Evolutionary conservation across 2,113 vertebrate genomes (phyloP), one percentile per base, ranked within the genome.

Genomic region (Pterocles orientalis): DNA sequence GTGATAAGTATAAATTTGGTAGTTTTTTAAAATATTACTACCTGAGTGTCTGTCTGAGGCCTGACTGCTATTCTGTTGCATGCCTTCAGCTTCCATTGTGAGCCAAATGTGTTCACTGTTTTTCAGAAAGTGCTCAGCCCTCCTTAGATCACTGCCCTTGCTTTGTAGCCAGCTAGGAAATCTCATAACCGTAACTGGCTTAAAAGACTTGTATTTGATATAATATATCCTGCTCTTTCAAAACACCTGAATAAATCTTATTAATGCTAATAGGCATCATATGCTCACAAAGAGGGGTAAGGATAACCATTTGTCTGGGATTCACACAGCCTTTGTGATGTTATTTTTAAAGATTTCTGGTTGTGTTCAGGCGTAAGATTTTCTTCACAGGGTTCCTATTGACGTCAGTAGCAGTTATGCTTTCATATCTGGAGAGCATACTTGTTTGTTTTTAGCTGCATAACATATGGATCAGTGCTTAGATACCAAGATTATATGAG

Each of bases 61-160:
- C 3, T 83, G 53, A 54, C 18, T 0, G 0, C 54, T 61, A 10
- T 72, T 89, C 9, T 39, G 11, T 53, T 61, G 29, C 0, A 0
- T 31, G 21, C 29, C 14, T 19, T 62, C 50, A 47, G 29, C 36
- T 70, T 76, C 43, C 11, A 9, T 2, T 54, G 53, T 12, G 29
- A 81, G 26, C 25, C 6, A 2, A 29, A 41, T n/a, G 8, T n/a
- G 10, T 41, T 89, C n/a, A 8, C 25, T 58, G 16, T 24, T 71
- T 61, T 78, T 54, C 47, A 58, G 25, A 19, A 75, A 39, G 39
- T 60, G 19, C 64, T 86, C 13, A 28, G n/a, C 33, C 15, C 9
- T 91, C 15, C 21, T 60, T 18, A 43, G 33, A 24, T 89, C 10
- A 12, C 45, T 65, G 20, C 12, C 19, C 5, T 7, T 66, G 7